Conservation (phyloP, 1,140 invertebrate genomes). For the Eumeta japonica region DNA sequence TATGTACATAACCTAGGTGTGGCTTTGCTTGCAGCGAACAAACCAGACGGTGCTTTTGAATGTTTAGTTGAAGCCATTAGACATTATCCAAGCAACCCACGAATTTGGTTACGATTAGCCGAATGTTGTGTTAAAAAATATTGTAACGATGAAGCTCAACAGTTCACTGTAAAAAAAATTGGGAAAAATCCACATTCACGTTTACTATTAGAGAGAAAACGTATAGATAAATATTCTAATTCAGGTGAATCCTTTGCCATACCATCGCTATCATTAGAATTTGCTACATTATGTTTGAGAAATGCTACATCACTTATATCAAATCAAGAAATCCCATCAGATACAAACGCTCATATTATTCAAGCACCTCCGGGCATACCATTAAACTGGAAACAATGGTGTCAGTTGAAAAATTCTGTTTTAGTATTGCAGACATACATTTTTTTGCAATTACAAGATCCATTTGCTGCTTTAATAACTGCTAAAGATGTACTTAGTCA, state of each 20-base stretch:
- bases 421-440: constrained; percentile 81
- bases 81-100: constrained; percentile 82
- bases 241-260: constrained; percentile 75
- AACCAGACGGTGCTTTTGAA: constrained; percentile 83
- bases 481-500: constrained; percentile 69
- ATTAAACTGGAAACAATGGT: constrained; percentile 47
- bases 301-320: constrained; percentile 73
- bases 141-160: constrained; percentile 38
- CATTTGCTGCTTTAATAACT: constrained; percentile 75
- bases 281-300: constrained; percentile 81
- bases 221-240: constrained; percentile 49
- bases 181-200: constrained; percentile 46
- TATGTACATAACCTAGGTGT: constrained; percentile 92
- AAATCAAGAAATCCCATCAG: constrained; percentile 33
- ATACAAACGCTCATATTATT: constrained; percentile 30
- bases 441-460: constrained; percentile 81
- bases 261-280: constrained; percentile 85
- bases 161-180: constrained; percentile 43
- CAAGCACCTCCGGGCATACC: constrained; percentile 47
- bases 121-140: constrained; percentile 76
- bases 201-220: constrained; percentile 38
- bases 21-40: constrained; percentile 76
- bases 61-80: constrained; percentile 86
- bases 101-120: constrained; percentile 88
- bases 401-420: constrained; percentile 62